Base-by-base conservation (phyloP, 2,113 vertebrate genomes). In the Tetrax tetrax region DNA sequence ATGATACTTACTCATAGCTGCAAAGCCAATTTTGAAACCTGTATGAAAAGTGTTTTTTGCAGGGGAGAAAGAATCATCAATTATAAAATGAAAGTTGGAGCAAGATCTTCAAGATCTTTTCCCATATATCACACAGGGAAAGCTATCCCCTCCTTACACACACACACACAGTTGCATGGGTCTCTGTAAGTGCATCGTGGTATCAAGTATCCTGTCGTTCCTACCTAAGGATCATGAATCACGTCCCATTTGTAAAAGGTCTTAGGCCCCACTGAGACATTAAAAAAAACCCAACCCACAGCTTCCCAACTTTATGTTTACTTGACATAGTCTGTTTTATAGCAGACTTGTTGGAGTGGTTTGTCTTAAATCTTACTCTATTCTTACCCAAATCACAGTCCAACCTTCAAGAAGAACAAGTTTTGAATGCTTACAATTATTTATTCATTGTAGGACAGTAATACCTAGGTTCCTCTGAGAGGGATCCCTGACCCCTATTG, bases 161-260 rank as follows among this genome's bases (percentile, higher is more conserved):
- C 22, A 14, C 10, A 8, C 37, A 9, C 4, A 5, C 6, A 76
- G 9, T 54, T 45, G 15, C 10, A 7, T 9, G 13, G 28, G 15
- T 29, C 23, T 51, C 68, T 4, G 0, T 43, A 43, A 71, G 14
- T 27, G 25, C 29, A 14, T 16, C 2, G 2, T 15, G 56, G 37
- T 37, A n/a, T 51, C 10, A 86, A 38, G 51, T 76, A 35, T 63
- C 25, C 2, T 23, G 31, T 35, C 24, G 16, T 50, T 83, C 31
- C 61, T 29, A 75, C 35, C 22, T 59, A 45, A 64, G 45, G 21
- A 75, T 45, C 43, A 12, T 14, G 19, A 69, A n/a, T 45, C 19
- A 27, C 20, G 24, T 64, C 69, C 27, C n/a, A 45, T 89, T 82
- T 72, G 12, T 53, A 59, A 82, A 59, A 78, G 10, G 23, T 43